Evolutionary conservation across 1,140 invertebrate species (phyloP), one percentile per base, ranked within the genome.

Genomic region (Polyergus mexicanus): DNA sequence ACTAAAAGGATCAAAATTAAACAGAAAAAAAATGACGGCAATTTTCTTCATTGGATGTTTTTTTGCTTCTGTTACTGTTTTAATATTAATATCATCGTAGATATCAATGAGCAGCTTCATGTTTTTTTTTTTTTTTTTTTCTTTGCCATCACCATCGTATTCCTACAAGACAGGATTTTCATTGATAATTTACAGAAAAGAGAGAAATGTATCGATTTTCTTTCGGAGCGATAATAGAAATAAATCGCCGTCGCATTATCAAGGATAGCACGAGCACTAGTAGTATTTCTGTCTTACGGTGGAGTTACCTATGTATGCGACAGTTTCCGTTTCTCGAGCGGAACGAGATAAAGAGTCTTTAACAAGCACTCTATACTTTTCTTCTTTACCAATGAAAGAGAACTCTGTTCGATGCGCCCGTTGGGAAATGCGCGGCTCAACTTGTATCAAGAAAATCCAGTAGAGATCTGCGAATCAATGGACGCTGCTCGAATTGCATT

Each of bases 291-390:
- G 47, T 87, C 80, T 74, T 71, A 76, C 77, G 86, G 10, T 35
- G 19, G 35, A 84, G 87, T 88, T 86, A 86, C 68, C 69, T 35
- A 4, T 32, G 32, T 32, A 32, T 32, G 22, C 74, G 78, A 86
- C 72, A 90, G 88, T 88, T 51, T 85, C 68, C 84, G 86, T 91
- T 83, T 81, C 69, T 88, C 74, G 80, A 83, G 72, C 32, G 68
- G 56, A 44, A 71, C 84, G 84, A 87, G 86, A 91, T 89, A 91
- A 89, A 90, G 84, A 87, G 88, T 76, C 88, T 91, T 89, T 91
- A 91, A 91, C 89, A 86, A 89, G 84, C 89, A 85, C 89, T 91
- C 89, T 91, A 86, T 86, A 87, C 87, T 86, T 28, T 85, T 86
- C 65, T 83, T 66, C 84, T 84, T 54, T 51, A n/a, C 58, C 90